These are phyloP conservation scores for Anolis sagrei DNA, from an alignment of 2,113 vertebrate genomes.

Conservation along the genomic window DNA sequence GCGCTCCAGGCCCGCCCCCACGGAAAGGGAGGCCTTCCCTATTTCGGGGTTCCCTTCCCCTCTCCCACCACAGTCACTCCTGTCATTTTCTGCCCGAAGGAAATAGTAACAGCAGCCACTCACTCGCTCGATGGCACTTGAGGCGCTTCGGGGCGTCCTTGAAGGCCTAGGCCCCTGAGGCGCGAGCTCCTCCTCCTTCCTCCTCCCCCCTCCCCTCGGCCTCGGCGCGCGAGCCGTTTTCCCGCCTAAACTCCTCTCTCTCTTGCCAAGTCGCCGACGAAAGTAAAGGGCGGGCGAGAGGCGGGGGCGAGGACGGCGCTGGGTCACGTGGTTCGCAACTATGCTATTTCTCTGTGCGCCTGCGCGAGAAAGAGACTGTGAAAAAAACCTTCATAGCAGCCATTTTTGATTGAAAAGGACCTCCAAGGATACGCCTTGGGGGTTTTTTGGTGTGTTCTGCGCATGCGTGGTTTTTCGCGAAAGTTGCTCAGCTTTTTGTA, in stretches of 20 bases:
- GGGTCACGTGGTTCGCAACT: not conserved
- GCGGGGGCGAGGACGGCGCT: not conserved
- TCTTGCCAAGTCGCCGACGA: not conserved
- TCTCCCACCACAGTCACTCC: no score
- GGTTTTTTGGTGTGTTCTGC: not conserved
- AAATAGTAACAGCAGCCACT: no score
- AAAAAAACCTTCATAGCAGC: no score
- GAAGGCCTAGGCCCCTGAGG: no score
- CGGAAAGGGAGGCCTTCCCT: no score
- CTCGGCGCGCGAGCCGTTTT: not conserved
- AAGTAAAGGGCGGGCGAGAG: not conserved
- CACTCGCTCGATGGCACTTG: no score
- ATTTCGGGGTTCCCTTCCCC: no score
- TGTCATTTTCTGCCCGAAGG: no score
- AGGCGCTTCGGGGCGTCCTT: not conserved
- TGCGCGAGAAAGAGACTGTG: not conserved
- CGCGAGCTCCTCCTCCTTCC: not conserved
- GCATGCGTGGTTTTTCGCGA: not conserved
- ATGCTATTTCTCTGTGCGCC: not conserved
- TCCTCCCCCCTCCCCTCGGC: not conserved
- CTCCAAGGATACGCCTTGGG: not conserved
- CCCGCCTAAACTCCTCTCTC: slow-evolving; percentile 7
- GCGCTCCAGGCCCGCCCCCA: no score
- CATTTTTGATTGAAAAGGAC: not conserved
- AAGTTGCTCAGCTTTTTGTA: no score